Percentiles rank a stretch among this genome's conserved stretches.
These are phyloP conservation scores for Suricata suricatta DNA, from an alignment of 2,113 vertebrate genomes.

Conservation along the genomic window DNA sequence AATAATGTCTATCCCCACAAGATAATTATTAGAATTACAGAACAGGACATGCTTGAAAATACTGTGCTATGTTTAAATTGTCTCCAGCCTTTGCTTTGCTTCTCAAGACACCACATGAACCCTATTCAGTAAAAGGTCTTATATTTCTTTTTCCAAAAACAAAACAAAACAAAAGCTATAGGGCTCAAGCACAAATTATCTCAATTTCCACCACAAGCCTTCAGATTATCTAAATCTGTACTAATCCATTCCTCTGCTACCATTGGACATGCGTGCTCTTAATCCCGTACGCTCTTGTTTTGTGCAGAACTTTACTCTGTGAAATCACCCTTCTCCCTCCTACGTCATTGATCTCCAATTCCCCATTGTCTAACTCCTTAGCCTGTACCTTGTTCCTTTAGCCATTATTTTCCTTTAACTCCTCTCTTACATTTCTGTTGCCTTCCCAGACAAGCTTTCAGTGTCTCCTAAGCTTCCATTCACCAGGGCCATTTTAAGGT, in stretches of 20 bases:
- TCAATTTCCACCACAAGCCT: not conserved
- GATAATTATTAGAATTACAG: not conserved
- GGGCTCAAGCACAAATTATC: not conserved
- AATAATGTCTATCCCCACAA: not conserved
- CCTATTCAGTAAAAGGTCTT: not conserved
- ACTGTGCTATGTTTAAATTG: not conserved
- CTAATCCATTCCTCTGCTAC: not conserved
- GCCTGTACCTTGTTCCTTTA: not conserved
- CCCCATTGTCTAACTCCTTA: not conserved
- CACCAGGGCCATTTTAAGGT: not conserved
- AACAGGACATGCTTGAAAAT: not conserved
- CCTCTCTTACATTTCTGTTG: not conserved
- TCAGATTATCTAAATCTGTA: not conserved
- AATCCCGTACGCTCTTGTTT: not conserved
- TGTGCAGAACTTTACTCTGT: not conserved
- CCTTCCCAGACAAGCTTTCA: not conserved
- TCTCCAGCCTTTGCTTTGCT: not conserved
- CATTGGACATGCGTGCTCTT: not conserved
- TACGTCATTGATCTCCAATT: not conserved
- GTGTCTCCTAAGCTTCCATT: not conserved
- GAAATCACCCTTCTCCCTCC: not conserved
- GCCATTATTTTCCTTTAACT: not conserved
- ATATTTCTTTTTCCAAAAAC: not conserved
- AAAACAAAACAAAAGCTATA: not conserved
- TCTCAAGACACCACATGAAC: not conserved